Evolutionary conservation across 2,797 vertebrate genomes (phyloP).

Genomic region (Rhinophrynus dorsalis): DNA sequence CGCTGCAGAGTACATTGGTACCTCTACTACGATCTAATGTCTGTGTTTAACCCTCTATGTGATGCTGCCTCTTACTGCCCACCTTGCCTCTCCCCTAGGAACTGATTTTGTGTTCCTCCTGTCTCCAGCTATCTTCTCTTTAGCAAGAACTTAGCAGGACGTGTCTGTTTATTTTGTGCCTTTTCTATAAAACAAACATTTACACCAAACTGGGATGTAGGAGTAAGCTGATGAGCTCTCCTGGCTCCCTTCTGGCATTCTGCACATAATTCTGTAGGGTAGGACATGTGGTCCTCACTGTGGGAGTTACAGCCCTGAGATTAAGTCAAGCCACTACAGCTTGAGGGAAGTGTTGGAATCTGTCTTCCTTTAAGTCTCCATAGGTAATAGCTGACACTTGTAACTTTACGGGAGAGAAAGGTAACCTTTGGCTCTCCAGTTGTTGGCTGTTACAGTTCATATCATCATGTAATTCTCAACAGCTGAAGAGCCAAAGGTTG

Average conservation of each 20-base stretch:
- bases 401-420: too few relatives aligned
- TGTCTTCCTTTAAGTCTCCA: neutral
- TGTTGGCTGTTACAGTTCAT: too few relatives aligned
- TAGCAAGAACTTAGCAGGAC: neutral
- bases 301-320: neutral
- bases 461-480: too few relatives aligned
- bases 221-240: neutral
- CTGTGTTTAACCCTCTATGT: too few relatives aligned
- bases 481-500: too few relatives aligned
- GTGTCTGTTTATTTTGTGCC: conserved; percentile 29
- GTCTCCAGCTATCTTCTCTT: neutral
- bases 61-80: too few relatives aligned
- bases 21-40: too few relatives aligned
- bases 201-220: neutral
- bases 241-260: conserved; percentile 11
- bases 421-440: too few relatives aligned
- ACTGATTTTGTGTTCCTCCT: too few relatives aligned
- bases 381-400: too few relatives aligned
- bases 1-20: too few relatives aligned
- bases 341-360: neutral
- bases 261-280: conserved; percentile 19
- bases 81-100: too few relatives aligned
- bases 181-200: conserved; percentile 34
- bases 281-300: neutral
- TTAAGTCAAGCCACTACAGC: neutral